Conservation (phyloP, 2,113 vertebrate species). For the Neogale vison region DNA sequence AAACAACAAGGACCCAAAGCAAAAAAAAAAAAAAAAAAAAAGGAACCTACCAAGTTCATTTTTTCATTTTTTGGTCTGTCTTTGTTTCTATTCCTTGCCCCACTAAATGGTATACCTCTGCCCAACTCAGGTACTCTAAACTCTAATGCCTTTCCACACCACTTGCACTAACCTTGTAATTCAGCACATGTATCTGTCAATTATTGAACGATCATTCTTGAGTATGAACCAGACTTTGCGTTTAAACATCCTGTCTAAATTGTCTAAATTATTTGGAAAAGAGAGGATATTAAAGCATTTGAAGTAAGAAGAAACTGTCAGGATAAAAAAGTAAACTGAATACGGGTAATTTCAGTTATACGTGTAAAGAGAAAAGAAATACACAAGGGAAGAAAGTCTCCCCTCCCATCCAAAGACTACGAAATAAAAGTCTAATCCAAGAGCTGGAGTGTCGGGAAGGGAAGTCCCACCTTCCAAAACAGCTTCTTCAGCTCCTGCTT, state of each 20-base stretch:
- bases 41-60: not conserved
- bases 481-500: not conserved
- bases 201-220: slow-evolving; percentile 1
- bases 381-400: not conserved
- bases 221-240: not conserved
- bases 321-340: slow-evolving; percentile 28
- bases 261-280: not conserved
- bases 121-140: not conserved
- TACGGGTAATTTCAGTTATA: not conserved
- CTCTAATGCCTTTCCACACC: not conserved
- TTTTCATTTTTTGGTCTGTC: not conserved
- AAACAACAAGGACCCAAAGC: slow-evolving; percentile 19
- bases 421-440: not conserved
- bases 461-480: not conserved
- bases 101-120: not conserved
- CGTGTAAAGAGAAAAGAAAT: not conserved
- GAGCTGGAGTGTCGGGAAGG: not conserved
- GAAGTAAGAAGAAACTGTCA: not conserved
- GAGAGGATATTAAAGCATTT: not conserved
- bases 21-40: not conserved
- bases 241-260: slow-evolving; percentile 27
- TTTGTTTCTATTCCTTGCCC: slow-evolving; percentile 1
- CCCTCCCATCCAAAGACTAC: not conserved
- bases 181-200: not conserved
- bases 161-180: not conserved